phyloP scores from a whole-genome alignment of 2,797 vertebrate species.

The Pogoniulus pusillus region DNA sequence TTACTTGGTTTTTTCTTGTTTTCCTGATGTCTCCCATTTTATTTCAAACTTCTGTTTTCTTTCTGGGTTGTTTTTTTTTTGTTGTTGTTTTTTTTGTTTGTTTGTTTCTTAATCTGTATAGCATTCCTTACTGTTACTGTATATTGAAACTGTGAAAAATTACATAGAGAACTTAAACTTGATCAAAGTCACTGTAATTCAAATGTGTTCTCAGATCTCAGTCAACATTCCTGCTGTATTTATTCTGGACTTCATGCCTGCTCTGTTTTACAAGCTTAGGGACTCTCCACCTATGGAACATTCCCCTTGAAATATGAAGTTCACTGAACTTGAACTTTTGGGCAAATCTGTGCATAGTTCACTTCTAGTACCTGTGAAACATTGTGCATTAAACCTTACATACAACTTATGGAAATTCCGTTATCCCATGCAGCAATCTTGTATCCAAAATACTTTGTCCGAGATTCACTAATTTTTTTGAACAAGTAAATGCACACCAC shows the following conservation, averaged over 20 bases:
- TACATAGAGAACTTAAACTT: not conserved
- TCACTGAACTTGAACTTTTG: slow-evolving; percentile 15
- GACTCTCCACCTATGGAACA: not conserved
- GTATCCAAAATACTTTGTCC: not conserved
- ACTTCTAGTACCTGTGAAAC: not conserved
- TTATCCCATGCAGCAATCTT: not conserved
- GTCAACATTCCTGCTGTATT: slow-evolving; percentile 42
- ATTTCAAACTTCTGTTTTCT: not conserved
- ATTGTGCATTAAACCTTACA: not conserved
- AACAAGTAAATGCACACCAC: not conserved
- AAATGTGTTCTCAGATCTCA: slow-evolving; percentile 33
- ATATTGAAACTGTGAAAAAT: slow-evolving; percentile 37
- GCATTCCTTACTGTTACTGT: slow-evolving; percentile 14
- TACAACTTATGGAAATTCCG: not conserved
- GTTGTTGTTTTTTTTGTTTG: too few relatives aligned
- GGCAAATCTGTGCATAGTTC: not conserved
- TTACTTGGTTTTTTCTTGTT: not conserved
- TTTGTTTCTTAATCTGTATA: not conserved
- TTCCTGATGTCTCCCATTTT: not conserved
- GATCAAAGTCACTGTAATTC: slow-evolving; percentile 29
- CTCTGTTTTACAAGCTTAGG: slow-evolving; percentile 36
- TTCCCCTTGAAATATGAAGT: slow-evolving; percentile 32
- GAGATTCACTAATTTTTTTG: not conserved
- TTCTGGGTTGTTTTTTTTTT: not conserved
- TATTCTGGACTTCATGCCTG: slow-evolving; percentile 39